phyloP scores from a whole-genome alignment of 2,888 invertebrate genomes.

The Matsumyia berberina region DNA sequence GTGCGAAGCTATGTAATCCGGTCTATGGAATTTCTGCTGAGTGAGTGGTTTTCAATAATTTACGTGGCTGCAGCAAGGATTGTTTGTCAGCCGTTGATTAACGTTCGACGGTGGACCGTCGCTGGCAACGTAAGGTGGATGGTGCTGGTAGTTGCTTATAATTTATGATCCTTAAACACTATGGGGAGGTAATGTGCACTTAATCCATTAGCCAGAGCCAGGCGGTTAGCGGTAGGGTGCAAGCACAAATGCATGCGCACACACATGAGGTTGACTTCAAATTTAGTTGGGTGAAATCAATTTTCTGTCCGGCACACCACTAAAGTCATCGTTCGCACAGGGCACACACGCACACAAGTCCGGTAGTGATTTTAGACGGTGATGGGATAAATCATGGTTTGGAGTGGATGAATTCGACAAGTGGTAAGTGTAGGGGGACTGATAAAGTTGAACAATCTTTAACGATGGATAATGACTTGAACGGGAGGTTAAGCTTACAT shows the following conservation, averaged over 20 bases:
- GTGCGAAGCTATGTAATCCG: conserved; percentile 44
- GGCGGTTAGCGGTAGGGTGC: conserved; percentile 18
- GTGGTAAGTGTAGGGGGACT: conserved; percentile 53
- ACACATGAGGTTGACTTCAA: conserved; percentile 48
- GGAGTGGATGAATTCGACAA: conserved; percentile 28
- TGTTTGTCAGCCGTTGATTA: conserved; percentile 76
- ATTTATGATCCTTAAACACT: conserved; percentile 76
- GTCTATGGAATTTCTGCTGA: conserved; percentile 66
- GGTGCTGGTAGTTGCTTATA: conserved; percentile 58
- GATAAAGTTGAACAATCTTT: conserved; percentile 53
- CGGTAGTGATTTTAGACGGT: conserved; percentile 68
- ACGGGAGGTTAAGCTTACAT: background rate
- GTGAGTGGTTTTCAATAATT: conserved; percentile 76
- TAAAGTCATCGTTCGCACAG: background rate
- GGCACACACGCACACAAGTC: conserved; percentile 27
- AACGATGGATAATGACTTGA: conserved; percentile 43
- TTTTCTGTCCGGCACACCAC: conserved; percentile 52
- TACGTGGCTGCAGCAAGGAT: conserved; percentile 65
- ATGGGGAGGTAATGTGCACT: conserved; percentile 74
- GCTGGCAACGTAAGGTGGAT: background rate
- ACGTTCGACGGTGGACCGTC: conserved; percentile 65
- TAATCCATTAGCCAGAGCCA: conserved; percentile 69
- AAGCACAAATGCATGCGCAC: conserved; percentile 38
- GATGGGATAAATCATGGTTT: conserved; percentile 70
- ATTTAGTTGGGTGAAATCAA: conserved; percentile 69